Conservation (phyloP, 2,797 vertebrate species). For the Peromyscus aztecus region DNA sequence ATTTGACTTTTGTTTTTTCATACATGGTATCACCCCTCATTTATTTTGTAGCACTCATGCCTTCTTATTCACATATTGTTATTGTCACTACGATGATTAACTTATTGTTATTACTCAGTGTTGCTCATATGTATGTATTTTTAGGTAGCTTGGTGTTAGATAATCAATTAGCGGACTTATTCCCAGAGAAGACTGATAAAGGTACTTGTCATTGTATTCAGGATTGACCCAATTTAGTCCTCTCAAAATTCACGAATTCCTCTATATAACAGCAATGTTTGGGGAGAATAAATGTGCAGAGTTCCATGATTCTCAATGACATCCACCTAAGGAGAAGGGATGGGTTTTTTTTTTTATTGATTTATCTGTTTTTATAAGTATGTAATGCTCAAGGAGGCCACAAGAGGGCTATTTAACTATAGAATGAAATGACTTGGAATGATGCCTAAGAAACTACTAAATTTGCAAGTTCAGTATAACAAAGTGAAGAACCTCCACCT, state of each 20-base stretch:
- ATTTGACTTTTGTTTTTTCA: background rate
- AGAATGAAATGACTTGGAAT: background rate
- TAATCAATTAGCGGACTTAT: background rate
- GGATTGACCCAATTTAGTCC: background rate
- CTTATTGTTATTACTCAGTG: background rate
- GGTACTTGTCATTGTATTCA: background rate
- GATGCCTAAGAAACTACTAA: constrained; percentile 72
- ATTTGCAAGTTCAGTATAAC: constrained; percentile 32
- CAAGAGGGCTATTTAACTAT: background rate
- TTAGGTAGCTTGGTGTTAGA: background rate
- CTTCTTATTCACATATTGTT: background rate
- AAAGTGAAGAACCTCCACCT: background rate
- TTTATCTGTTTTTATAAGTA: background rate
- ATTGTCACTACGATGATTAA: background rate
- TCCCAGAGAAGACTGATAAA: background rate
- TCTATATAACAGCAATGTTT: background rate
- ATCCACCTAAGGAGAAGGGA: background rate
- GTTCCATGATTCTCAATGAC: background rate
- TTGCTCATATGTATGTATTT: background rate
- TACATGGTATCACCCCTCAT: background rate
- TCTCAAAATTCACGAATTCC: background rate
- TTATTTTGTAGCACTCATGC: background rate
- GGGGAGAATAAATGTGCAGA: background rate
- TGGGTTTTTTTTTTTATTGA: background rate
- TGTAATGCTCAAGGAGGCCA: background rate